Evolutionary conservation across 2,888 invertebrate genomes (phyloP), one percentile per base, ranked within the genome.

Genomic region (Choristoneura rosaceana): DNA sequence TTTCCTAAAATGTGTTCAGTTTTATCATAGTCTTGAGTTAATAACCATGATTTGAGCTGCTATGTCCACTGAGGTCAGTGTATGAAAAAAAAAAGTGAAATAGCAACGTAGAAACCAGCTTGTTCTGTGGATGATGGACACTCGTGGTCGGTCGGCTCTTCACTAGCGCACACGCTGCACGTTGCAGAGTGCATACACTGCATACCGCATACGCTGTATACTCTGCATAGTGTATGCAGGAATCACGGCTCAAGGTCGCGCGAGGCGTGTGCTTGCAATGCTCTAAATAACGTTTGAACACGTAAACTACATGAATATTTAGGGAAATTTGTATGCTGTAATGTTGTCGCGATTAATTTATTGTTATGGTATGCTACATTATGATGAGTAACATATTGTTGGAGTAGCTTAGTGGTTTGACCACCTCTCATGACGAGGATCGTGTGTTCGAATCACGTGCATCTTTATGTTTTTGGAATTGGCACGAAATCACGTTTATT

Each of bases 161-260:
- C 47, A 47, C 52, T 17, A 52, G 17, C 17, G 52, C 52, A n/a
- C 14, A 47, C 41, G 15, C 15, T 60, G 60, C 60, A 38, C 38
- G 47, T n/a, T 52, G 65, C 59, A 59, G 25, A 34, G 52, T 52
- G 52, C 52, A n/a, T n/a, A 47, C 41, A 10, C 15, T 60, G 60
- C 60, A 38, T 34, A 8, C 38, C 41, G 60, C 41, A 61, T 61
- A 17, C 60, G 17, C n/a, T 5, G 15, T 7, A 7, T 50, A 52
- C 3, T 2, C 17, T 52, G 17, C 52, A 52, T 17, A 52, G 15
- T 9, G 55, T 25, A 10, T 12, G 25, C 12, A 5, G 9, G 10
- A 10, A 5, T 15, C 60, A 38, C 33, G 41, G 60, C 15, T 8
- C 52, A 52, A 52, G 52, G 52, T 17, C 52, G 52, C 15, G 9